Evolutionary conservation across 92 coral and sea anemone species (phyloP).

Genomic region (Hydrozoanthus gracilis): DNA sequence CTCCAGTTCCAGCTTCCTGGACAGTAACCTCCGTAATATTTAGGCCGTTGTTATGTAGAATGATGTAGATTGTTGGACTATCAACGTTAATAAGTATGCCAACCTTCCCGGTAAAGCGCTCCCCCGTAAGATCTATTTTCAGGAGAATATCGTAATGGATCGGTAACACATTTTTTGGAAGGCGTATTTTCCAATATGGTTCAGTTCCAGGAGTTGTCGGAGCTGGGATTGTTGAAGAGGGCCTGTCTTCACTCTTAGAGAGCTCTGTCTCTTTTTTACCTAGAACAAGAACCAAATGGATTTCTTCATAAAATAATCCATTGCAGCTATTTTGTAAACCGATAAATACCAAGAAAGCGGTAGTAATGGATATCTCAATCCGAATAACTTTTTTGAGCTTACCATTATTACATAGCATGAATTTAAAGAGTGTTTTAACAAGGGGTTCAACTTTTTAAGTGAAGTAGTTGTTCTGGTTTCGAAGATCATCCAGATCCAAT

Average conservation of each 20-base stretch:
- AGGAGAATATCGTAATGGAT: constrained; percentile 79
- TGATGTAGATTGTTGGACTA: constrained; percentile 69
- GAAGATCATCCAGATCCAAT: too few relatives aligned
- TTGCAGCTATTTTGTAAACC: neutral
- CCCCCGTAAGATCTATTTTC: constrained; percentile 64
- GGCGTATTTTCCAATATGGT: constrained; percentile 92
- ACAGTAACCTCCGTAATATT: constrained; percentile 72
- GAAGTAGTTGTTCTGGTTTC: too few relatives aligned
- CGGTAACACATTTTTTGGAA: constrained; percentile 80
- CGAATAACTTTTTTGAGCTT: too few relatives aligned
- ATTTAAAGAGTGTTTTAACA: too few relatives aligned
- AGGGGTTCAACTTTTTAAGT: too few relatives aligned
- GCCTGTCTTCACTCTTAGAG: neutral
- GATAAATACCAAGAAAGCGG: neutral
- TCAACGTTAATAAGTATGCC: constrained; percentile 62
- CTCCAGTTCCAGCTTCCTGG: constrained; percentile 32
- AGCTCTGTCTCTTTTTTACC: neutral
- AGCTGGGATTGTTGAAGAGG: constrained; percentile 55
- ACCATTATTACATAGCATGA: too few relatives aligned
- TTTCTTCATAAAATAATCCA: neutral
- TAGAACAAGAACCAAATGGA: neutral
- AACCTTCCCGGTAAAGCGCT: constrained; percentile 74
- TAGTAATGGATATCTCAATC: neutral
- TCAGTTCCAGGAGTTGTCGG: constrained; percentile 87
- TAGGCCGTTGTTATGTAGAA: constrained; percentile 82